Evolutionary conservation across 2,113 vertebrate genomes (phyloP), one percentile per base, ranked within the genome.

Genomic region (Pseudorasbora parva): DNA sequence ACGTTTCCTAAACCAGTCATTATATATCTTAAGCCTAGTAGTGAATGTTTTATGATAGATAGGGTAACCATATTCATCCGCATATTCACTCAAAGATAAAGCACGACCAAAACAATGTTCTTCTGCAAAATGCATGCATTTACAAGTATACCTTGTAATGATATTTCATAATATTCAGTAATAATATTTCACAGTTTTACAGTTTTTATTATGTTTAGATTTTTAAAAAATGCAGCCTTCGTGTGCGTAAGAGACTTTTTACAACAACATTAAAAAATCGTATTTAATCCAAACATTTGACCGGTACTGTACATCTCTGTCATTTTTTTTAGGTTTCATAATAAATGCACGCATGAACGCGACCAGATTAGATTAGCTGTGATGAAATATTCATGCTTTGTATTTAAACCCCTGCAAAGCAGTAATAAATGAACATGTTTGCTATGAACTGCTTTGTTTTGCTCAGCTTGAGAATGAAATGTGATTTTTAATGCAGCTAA

Each of bases 341-440:
- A 87, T 87, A 68, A 85, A 87, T 85, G 83, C 79, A 57, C 37
- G 37, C 59, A 81, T 57, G 19, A 17, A 69, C 73, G 76, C 76
- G 88, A 76, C 85, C 56, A 76, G 49, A 71, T 82, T 79, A 66
- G 85, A 90, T 84, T 86, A 49, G 23, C 57, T 47, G 62, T 78
- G 78, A 87, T 91, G 81, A 91, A 88, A 91, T 86, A 89, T 88
- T 77, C 78, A 90, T 86, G 85, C 69, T 83, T 85, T 87, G 86
- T 83, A 89, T 91, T 91, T 81, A 62, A 25, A 54, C 87, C 82
- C 75, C 64, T 82, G 62, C 78, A 43, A 59, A 64, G 66, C 82
- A 69, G 76, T 86, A 87, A 89, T 86, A 90, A 75, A 89, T 87
- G 64, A 90, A 90, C 84, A 85, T 68, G 27, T 78, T 57, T 21